A percentile compares a stretch with the other conserved stretches of the same genome.
These are phyloP conservation scores for Bombus breviceps DNA, from an alignment of 1,140 invertebrate genomes.

Conservation along the genomic window DNA sequence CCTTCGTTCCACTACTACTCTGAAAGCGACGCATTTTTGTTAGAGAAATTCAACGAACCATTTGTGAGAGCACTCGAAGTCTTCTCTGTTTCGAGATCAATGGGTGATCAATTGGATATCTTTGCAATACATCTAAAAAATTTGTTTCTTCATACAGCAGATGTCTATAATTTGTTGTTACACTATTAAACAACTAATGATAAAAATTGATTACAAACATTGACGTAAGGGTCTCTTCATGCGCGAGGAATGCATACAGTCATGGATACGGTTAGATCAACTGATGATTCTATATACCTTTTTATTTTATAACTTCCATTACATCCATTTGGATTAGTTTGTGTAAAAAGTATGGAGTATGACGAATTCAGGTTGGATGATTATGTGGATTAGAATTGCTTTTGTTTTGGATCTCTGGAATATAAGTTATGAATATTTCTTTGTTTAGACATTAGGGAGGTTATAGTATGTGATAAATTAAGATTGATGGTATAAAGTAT, in stretches of 20 bases:
- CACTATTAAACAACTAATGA: too few relatives aligned
- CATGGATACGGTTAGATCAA: background rate
- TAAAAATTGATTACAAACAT: background rate
- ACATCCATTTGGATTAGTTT: background rate
- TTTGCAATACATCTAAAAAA: too few relatives aligned
- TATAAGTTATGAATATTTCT: background rate
- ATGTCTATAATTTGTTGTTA: too few relatives aligned
- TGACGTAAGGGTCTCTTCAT: background rate
- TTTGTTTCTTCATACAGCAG: too few relatives aligned
- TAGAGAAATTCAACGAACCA: conserved; percentile 7
- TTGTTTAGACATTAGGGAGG: background rate
- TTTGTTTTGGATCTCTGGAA: background rate
- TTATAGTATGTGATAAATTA: background rate
- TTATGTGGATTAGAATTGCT: background rate
- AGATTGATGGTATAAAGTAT: background rate
- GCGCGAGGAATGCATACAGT: background rate
- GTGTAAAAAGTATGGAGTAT: background rate
- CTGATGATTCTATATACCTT: background rate
- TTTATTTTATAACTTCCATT: background rate
- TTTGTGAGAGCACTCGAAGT: background rate
- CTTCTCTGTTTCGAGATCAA: background rate
- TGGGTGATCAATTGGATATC: background rate
- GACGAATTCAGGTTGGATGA: background rate
- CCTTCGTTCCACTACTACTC: background rate
- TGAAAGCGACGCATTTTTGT: conserved; percentile 13